Evolutionary conservation across 2,797 vertebrate species (phyloP), one percentile per base, ranked within the genome.

Genomic region (Chelidonichthys spinosus): DNA sequence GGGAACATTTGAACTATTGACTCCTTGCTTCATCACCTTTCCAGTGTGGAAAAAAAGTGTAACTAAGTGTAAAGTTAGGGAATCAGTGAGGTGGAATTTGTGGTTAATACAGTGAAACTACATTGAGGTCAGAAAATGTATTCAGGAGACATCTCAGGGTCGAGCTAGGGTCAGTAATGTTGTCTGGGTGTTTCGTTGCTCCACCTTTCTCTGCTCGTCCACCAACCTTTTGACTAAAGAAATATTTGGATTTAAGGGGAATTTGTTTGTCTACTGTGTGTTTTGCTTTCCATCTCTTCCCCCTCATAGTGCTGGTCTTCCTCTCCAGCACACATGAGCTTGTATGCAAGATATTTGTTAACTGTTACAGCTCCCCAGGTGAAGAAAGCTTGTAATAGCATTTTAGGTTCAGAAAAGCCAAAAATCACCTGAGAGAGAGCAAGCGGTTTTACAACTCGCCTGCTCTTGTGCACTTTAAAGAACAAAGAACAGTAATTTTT

Each of bases 201-300:
- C 49, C 33, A 69, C 53, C 65, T 50, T 69, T 69, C 25, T 78
- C 56, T 52, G 64, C 52, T 83, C 15, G 18, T 67, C 75, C 73
- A 62, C 35, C 56, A 78, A 52, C 74, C 76, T 79, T 79, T 70
- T 66, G 58, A 79, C 71, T 42, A 68, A 69, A 72, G 62, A 69
- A 40, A 56, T 59, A 25, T 40, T 79, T 81, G 18, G 61, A 66
- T 81, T 82, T 47, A 9, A 75, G 76, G 74, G 3, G 32, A 78
- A 65, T 69, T 17, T 44, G 52, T 15, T 50, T 61, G 14, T 54
- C 59, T 61, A 52, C 54, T 37, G 10, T 39, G n/a, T 39, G 11
- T 11, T 64, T 60, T 15, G 11, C 17, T 47, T 54, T 54, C 33
- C 39, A 9, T 39, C 35, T 37, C 47, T 9, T 11, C n/a, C 53